Percentiles rank a stretch among this genome's conserved stretches.
These are phyloP conservation scores for Amazona vittata DNA, from an alignment of 2,113 vertebrate genomes.

Conservation along the genomic window DNA sequence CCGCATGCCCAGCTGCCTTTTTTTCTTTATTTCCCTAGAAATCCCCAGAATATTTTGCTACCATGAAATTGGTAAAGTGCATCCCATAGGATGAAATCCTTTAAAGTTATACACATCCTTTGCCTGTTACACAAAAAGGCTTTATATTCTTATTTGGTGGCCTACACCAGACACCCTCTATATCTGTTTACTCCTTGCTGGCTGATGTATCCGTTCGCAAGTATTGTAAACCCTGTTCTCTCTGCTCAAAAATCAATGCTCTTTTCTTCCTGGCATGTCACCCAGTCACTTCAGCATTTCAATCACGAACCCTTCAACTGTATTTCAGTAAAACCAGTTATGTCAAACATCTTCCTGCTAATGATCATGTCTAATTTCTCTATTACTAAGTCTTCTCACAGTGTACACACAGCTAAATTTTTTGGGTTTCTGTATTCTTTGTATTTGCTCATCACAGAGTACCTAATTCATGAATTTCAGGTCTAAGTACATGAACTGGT, in stretches of 20 bases:
- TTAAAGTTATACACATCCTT: not conserved
- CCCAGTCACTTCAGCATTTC: not conserved
- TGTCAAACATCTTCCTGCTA: not conserved
- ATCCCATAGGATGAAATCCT: not conserved
- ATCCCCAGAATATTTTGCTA: not conserved
- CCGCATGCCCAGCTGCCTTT: not conserved
- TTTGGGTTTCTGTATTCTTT: not conserved
- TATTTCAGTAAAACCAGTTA: not conserved
- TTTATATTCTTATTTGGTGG: not conserved
- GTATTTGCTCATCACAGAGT: not conserved
- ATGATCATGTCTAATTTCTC: not conserved
- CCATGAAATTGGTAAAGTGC: not conserved
- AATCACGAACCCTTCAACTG: not conserved
- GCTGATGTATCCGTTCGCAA: not conserved
- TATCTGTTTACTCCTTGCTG: not conserved
- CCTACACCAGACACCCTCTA: not conserved
- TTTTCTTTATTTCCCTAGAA: not conserved
- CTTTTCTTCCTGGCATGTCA: not conserved
- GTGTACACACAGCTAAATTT: not conserved
- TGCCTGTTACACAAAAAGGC: not conserved
- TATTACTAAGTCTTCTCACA: not conserved
- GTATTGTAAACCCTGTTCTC: not conserved
- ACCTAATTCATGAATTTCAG: not conserved
- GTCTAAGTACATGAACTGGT: not conserved
- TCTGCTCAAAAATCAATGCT: not conserved